These are phyloP conservation scores for Fragariocoptes setiger DNA, from an alignment of 1,140 invertebrate species.

Conservation along the genomic window DNA sequence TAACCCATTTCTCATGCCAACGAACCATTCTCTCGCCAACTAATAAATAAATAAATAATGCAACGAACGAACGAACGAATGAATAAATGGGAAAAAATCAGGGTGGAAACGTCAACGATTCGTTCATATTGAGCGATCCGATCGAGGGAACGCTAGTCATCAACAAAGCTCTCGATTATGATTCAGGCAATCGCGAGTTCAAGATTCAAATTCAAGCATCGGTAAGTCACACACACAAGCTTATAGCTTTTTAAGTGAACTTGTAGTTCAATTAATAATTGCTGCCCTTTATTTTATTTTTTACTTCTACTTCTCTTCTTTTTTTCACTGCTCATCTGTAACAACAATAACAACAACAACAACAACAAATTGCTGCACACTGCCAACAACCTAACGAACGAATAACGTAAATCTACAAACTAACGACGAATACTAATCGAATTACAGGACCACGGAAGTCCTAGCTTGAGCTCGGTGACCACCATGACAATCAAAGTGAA, in stretches of 20 bases:
- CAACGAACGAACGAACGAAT: no score
- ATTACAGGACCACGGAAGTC: slow-evolving; percentile 14
- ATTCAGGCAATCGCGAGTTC: slow-evolving; percentile 38
- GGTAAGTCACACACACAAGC: no score
- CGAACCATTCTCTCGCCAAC: no score
- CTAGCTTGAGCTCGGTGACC: slow-evolving; percentile 19
- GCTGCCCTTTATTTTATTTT: neutral
- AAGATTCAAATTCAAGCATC: slow-evolving; percentile 36
- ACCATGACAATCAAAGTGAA: slow-evolving; percentile 50
- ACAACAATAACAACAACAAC: neutral
- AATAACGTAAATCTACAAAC: neutral
- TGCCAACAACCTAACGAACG: neutral
- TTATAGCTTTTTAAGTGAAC: no score
- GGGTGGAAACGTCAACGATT: slow-evolving; percentile 32
- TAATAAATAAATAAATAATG: no score
- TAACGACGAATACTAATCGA: neutral
- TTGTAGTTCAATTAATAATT: no score
- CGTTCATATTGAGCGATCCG: slow-evolving; percentile 43
- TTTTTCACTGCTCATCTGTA: neutral
- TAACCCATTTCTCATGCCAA: no score
- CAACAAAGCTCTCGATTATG: slow-evolving; percentile 37
- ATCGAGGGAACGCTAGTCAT: slow-evolving; percentile 37
- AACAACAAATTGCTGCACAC: neutral
- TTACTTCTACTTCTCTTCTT: neutral
- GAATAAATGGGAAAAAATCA: no score